phyloP scores from a whole-genome alignment of 2,888 invertebrate species.

The Malthinus seriepunctatus region DNA sequence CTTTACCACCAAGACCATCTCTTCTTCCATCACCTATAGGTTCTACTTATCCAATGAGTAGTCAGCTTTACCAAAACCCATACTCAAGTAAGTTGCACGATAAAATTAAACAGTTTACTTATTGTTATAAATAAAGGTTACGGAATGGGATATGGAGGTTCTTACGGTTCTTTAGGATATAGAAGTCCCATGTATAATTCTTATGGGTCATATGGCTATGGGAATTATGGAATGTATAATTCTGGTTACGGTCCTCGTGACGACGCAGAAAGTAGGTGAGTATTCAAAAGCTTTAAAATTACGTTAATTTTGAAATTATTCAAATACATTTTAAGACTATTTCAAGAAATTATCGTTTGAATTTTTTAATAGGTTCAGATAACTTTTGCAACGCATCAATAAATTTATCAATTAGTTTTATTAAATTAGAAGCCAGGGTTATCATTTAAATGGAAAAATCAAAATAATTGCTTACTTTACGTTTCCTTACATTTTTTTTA shows the following conservation, averaged over 20 bases:
- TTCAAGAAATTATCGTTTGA: too few relatives aligned
- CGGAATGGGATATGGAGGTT: constrained; percentile 29
- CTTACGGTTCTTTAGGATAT: constrained; percentile 28
- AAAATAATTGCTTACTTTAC: too few relatives aligned
- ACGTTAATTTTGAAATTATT: not conserved
- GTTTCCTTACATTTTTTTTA: too few relatives aligned
- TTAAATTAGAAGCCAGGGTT: too few relatives aligned
- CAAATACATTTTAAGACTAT: not conserved
- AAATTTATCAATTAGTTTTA: too few relatives aligned
- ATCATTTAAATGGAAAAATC: too few relatives aligned
- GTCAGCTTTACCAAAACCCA: constrained; percentile 29
- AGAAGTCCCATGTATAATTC: constrained; percentile 35
- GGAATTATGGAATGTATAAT: constrained; percentile 51
- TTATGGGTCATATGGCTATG: constrained; percentile 44
- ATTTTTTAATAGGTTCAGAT: too few relatives aligned
- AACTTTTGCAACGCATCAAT: too few relatives aligned
- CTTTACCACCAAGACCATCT: constrained; percentile 51
- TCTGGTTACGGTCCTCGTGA: constrained; percentile 46
- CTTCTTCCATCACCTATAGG: constrained; percentile 36
- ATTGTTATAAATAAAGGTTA: not conserved
- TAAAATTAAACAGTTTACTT: not conserved
- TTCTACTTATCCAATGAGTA: constrained; percentile 28
- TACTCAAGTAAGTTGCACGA: constrained; percentile 33
- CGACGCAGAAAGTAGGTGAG: constrained; percentile 67
- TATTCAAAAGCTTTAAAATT: not conserved